Evolutionary conservation across 1,140 invertebrate species (phyloP).

Genomic region (Trachymyrmex septentrionalis): DNA sequence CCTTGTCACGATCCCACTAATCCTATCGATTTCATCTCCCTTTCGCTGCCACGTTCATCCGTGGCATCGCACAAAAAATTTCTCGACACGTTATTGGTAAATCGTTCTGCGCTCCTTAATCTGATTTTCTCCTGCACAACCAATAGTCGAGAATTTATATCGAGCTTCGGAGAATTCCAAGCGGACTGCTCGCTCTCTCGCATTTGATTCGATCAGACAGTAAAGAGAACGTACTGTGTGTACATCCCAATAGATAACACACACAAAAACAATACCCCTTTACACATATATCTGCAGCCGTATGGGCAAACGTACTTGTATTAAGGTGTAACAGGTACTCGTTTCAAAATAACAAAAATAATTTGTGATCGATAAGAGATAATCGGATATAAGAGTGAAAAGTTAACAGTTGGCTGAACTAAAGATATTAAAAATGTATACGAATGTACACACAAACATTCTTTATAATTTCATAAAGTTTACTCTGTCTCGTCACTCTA

Average conservation of each 20-base stretch:
- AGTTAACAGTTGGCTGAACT: background rate
- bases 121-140: constrained; percentile 49
- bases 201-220: constrained; percentile 52
- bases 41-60: constrained; percentile 28
- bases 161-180: constrained; percentile 47
- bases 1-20: constrained; percentile 46
- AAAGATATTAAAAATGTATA: background rate
- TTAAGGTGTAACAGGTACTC: constrained; percentile 3
- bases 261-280: constrained; percentile 17
- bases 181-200: constrained; percentile 35
- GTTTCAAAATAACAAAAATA: constrained; percentile 15
- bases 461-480: constrained; percentile 19
- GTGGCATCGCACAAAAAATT: constrained; percentile 43
- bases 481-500: background rate
- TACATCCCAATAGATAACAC: constrained; percentile 12
- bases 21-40: constrained; percentile 42
- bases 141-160: constrained; percentile 49
- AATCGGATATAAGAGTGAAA: constrained; percentile 50
- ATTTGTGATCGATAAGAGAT: constrained; percentile 33
- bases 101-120: constrained; percentile 54
- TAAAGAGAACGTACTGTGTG: constrained; percentile 14
- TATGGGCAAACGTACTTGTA: background rate
- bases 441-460: background rate
- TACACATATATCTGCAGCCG: background rate
- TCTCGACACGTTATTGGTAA: constrained; percentile 51